Base-by-base conservation (phyloP, 1,140 invertebrate genomes). In the Portunus trituberculatus region DNA sequence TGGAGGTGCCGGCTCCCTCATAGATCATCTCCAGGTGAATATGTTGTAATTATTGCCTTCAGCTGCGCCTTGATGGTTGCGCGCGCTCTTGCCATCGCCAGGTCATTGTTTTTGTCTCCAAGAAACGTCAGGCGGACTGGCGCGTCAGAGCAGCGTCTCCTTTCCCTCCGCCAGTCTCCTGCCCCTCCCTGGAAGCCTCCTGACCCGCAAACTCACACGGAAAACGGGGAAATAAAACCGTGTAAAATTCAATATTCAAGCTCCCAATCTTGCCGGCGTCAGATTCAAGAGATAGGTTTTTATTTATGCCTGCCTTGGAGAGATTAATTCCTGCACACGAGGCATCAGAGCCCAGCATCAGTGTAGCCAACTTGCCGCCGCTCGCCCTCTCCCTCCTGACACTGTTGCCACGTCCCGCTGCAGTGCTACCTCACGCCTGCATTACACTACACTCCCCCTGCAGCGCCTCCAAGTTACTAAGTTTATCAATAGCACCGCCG, bases 31-130 rank as follows among this genome's bases (percentile, higher is more conserved):
- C 52, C 52, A 59, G 93, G 48, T 94, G 93, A 94, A 94, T 94
- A 94, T 94, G 93, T 94, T 94, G 93, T 94, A 94, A 94, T 94
- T 94, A 94, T 94, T 94, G 91, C 91, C 91, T 86, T 84, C 76
- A 93, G 67, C 82, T 93, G 59, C 59, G 93, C 86, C 86, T 94
- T 90, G 93, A 94, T 94, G 93, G 93, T 39, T 89, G 86, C 93
- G 86, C 86, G 93, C 52, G 8, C 86, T 94, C 48, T 94, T 94
- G 93, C 93, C 93, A 94, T n/a, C 93, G 25, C 86, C 16, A 20
- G 93, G 83, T 87, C 93, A 67, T 90, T 89, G 93, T 88, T 94
- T 94, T 94, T 94, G 52, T 88, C 59, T 31, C 29, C 31, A n/a
- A 25, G 67, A n/a, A 12, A 25, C 67, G 67, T 76, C 67, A 8